Base-by-base conservation (phyloP, 2,797 vertebrate genomes). In the Typhlichthys subterraneus region DNA sequence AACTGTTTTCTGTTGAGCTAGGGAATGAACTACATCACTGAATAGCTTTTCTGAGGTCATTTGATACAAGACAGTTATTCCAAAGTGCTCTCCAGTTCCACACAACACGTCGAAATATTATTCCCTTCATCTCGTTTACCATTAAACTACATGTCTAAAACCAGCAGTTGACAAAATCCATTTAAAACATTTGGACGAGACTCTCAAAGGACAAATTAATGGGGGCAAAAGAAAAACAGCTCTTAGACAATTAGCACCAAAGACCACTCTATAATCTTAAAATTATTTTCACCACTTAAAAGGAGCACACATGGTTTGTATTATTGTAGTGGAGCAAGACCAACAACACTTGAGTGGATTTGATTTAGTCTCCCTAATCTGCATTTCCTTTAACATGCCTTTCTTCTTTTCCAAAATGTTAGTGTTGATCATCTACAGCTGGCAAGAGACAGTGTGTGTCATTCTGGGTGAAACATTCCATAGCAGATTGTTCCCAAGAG, bases 261-360 rank as follows among this genome's bases (percentile, higher is more conserved):
- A 86, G 85, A 88, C 84, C 87, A 87, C 86, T 89, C 87, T 88
- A 79, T 91, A 90, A 91, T 91, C 85, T 88, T 88, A 79, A 76
- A 76, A 89, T 91, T 91, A 88, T 90, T 88, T 85, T 78, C 86
- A 79, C 87, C 87, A 88, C 89, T 91, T 90, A 85, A 89, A 91
- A 88, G 88, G 84, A 81, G 79, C 84, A 86, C 89, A 88, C 87
- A 83, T 89, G 85, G 85, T 89, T 88, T 83, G 77, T 76, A 55
- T 74, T 70, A 74, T 85, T 87, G 89, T 78, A 83, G 81, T 58
- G 58, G 77, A 74, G 81, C 84, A 80, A 73, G 84, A 81, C 74
- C 84, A 89, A 85, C 82, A 81, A 84, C 87, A 86, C 84, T 89
- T 67, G 81, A 88, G 84, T 87, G 85, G 82, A 80, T 88, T 81